These are phyloP conservation scores for Arrhopalites spinosus DNA, from an alignment of 2,888 invertebrate genomes.

Conservation along the genomic window DNA sequence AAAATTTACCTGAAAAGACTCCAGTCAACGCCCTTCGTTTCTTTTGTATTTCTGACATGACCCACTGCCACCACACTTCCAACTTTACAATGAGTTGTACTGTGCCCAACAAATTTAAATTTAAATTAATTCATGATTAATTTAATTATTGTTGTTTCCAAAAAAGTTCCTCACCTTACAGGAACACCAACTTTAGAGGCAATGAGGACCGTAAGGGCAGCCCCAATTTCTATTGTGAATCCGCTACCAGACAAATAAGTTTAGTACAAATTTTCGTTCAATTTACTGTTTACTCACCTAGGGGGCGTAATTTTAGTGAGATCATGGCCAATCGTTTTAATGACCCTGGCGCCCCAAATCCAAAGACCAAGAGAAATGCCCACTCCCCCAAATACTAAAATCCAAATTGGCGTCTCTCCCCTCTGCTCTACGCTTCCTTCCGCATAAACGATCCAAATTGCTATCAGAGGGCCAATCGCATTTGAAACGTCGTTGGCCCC, in stretches of 20 bases:
- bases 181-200: constrained; percentile 97
- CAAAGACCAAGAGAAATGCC: constrained; percentile 96
- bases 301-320: constrained; percentile 95
- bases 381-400: constrained; percentile 90
- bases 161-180: too few species aligned
- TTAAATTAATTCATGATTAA: too few species aligned
- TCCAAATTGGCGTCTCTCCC: constrained; percentile 86
- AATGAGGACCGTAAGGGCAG: constrained; percentile 92
- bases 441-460: constrained; percentile 87
- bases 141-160: too few species aligned
- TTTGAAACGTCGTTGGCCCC: too few species aligned
- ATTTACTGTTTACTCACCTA: too few species aligned
- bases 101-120: too few species aligned
- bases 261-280: constrained; percentile 63
- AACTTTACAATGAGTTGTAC: constrained; percentile 92
- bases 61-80: constrained; percentile 69
- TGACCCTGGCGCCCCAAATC: constrained; percentile 95
- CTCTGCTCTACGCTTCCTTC: constrained; percentile 79
- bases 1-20: constrained; percentile 72
- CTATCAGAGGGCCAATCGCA: constrained; percentile 95
- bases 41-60: constrained; percentile 71
- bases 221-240: constrained; percentile 94
- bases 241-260: constrained; percentile 73
- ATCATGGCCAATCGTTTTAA: constrained; percentile 96
- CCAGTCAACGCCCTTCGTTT: constrained; percentile 75